Base-by-base conservation (phyloP, 2,888 invertebrate species). In the Scrobipalpa atriplicella region DNA sequence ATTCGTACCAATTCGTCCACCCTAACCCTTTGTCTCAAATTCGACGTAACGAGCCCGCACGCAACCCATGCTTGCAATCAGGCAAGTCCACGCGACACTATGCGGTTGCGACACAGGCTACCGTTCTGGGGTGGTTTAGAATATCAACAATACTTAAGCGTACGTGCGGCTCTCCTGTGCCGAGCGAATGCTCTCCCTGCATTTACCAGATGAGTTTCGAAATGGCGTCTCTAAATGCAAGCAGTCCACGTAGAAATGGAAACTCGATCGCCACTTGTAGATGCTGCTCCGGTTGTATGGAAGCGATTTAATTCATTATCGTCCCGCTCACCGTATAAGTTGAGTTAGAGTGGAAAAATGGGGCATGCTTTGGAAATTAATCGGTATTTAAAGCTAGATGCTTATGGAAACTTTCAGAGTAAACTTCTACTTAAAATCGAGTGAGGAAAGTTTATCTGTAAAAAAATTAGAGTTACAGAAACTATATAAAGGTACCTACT, bases 121-220 rank as follows among this genome's bases (percentile, higher is more conserved):
- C 73, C 77, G 75, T 78, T 80, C 77, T 77, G 79, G 83, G 83
- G 85, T 75, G 85, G 86, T 86, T 89, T 85, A 85, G 89, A 90
- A 89, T 90, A 91, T 85, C 85, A 87, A 87, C 88, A 90, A 86
- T 86, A 85, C 84, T 87, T 86, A 83, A 82, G 77, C 79, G 82
- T 79, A 80, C 82, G 78, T 80, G 79, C 80, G 74, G 75, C 76
- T 77, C 78, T 81, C 73, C 71, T 78, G 75, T 78, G 75, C 72
- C 81, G 72, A 80, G 79, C 80, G 7, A 76, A 80, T 77, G 78
- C 76, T 73, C 75, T 72, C 75, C 81, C 78, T 82, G 83, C 88
- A 88, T 87, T 89, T 85, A 82, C 85, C 78, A 85, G 84, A 90
- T 90, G 89, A 91, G 87, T 87, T 85, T 80, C 78, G 82, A 81